Conservation (phyloP, 2,888 invertebrate species). For the Chalcis sispes region DNA sequence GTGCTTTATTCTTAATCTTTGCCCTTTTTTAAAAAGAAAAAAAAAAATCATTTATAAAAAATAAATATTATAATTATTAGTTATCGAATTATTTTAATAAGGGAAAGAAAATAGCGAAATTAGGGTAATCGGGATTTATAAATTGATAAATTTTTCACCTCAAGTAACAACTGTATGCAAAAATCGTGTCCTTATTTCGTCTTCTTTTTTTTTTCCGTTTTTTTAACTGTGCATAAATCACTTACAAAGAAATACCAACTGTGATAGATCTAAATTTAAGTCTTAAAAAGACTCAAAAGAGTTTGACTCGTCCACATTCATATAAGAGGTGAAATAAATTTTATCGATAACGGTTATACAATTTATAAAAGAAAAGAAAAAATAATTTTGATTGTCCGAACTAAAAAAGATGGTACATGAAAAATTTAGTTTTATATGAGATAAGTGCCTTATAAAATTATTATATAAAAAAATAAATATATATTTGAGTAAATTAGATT, state of each 20-base stretch:
- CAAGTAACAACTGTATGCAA: conserved; percentile 41
- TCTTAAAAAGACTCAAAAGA: conserved; percentile 53
- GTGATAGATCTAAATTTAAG: conserved; percentile 55
- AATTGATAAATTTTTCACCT: conserved; percentile 46
- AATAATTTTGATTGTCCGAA: conserved; percentile 14
- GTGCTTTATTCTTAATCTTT: conserved; percentile 50
- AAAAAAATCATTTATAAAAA: conserved; percentile 43
- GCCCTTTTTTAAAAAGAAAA: conserved; percentile 32
- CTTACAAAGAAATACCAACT: conserved; percentile 57
- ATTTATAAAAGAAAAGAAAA: conserved; percentile 26
- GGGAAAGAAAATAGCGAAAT: conserved; percentile 37
- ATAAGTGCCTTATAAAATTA: conserved; percentile 56
- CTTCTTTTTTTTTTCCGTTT: too few relatives aligned
- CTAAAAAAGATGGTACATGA: conserved; percentile 15
- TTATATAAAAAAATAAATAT: neutral
- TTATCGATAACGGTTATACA: conserved; percentile 48
- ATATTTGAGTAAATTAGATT: conserved; percentile 52
- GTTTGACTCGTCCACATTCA: conserved; percentile 48
- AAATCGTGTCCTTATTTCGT: too few relatives aligned
- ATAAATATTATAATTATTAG: conserved; percentile 38
- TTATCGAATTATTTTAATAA: conserved; percentile 43
- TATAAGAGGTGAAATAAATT: conserved; percentile 45
- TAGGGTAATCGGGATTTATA: conserved; percentile 47
- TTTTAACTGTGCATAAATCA: conserved; percentile 45
- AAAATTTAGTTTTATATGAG: conserved; percentile 38